Evolutionary conservation across 1,140 invertebrate genomes (phyloP), one percentile per base, ranked within the genome.

Genomic region (Macrobrachium rosenbergii): DNA sequence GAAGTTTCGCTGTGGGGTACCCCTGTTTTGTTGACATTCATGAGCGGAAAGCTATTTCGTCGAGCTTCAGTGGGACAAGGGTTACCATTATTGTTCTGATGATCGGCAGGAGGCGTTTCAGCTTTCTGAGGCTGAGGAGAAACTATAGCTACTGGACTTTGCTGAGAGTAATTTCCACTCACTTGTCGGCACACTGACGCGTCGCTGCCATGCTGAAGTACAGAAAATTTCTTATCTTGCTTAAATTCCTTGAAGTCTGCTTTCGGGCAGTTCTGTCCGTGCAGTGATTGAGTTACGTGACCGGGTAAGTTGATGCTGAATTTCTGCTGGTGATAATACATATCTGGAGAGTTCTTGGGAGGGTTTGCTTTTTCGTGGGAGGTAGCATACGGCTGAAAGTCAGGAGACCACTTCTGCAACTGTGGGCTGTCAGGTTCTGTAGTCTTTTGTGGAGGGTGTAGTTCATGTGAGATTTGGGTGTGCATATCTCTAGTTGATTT

Each of bases 111-210:
- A 5, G 85, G 85, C 10, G 78, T 82, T 72, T 87, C 85, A 5
- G 85, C 63, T 21, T 87, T 87, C 67, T 87, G 85, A 45, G 85
- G 85, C 69, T 87, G 85, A 11, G 85, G 85, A 2, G 85, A 87
- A n/a, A 87, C 85, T 19, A 87, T 79, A 5, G 85, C 85, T 21
- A 87, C 78, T 8, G 85, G 85, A 62, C 85, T 87, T 45, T 62
- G 69, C 59, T 87, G 85, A 16, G 78, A 28, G 60, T 87, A 79
- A 19, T 67, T 59, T 11, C 76, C 60, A 0, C 63, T 72, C 16
- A 87, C 60, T 8, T 62, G 59, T 21, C 67, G 45, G 43, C 67
- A 45, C 10, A 23, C 21, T 5, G 78, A 10, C 37, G 75, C 45
- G 5, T 19, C 23, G 21, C 58, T 10, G 11, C 17, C 62, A 21